These are phyloP conservation scores for Bedellia somnulentella DNA, from an alignment of 2,888 invertebrate species.

Conservation along the genomic window DNA sequence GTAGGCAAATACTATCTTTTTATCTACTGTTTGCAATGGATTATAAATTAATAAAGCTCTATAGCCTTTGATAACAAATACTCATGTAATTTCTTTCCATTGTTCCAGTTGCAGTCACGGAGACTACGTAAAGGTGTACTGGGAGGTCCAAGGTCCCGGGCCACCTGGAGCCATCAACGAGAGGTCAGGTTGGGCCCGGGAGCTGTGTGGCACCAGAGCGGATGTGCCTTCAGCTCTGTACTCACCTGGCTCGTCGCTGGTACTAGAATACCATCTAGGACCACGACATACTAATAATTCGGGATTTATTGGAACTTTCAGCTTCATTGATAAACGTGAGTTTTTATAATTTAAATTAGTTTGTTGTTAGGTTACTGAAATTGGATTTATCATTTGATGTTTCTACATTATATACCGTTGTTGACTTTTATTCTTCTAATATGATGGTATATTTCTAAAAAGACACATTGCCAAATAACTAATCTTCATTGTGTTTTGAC, in stretches of 20 bases:
- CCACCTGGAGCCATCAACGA: slow-evolving; percentile 74
- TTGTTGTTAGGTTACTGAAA: too few species aligned
- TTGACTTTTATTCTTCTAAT: too few species aligned
- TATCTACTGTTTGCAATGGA: too few species aligned
- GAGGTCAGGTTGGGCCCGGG: slow-evolving; percentile 72
- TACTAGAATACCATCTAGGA: slow-evolving; percentile 73
- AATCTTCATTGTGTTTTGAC: too few species aligned
- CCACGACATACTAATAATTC: slow-evolving; percentile 55
- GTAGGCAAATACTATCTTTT: too few species aligned
- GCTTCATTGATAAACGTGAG: slow-evolving; percentile 78
- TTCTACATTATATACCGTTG: too few species aligned
- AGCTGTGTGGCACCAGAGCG: slow-evolving; percentile 69
- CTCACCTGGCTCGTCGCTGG: slow-evolving; percentile 73
- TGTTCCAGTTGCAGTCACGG: slow-evolving; percentile 72
- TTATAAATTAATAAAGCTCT: too few species aligned
- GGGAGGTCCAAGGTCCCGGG: slow-evolving; percentile 73
- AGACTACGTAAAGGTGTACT: slow-evolving; percentile 78
- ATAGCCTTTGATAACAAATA: background rate
- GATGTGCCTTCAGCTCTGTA: slow-evolving; percentile 74
- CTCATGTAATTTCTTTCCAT: slow-evolving; percentile 8
- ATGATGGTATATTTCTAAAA: too few species aligned
- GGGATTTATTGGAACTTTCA: slow-evolving; percentile 76
- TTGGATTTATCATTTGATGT: too few species aligned
- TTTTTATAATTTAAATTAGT: slow-evolving; percentile 10
- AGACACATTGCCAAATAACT: too few species aligned